These are phyloP conservation scores for Astyanax mexicanus DNA, from an alignment of 2,797 vertebrate genomes.

Conservation along the genomic window DNA sequence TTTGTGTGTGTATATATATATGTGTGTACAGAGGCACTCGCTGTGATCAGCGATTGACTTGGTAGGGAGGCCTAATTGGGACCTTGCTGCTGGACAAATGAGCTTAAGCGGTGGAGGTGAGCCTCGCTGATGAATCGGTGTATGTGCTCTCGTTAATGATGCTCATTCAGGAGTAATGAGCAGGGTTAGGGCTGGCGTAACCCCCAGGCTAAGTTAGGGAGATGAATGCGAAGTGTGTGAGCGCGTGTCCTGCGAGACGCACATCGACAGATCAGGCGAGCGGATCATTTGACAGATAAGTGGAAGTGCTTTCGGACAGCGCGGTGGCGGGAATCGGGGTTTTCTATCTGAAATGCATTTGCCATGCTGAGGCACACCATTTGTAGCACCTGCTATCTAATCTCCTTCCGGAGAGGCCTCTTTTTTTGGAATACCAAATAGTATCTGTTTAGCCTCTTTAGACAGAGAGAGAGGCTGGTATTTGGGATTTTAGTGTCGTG, in stretches of 20 bases:
- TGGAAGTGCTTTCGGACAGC: slow-evolving; percentile 36
- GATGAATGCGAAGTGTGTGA: slow-evolving; percentile 61
- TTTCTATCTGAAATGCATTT: slow-evolving; percentile 50
- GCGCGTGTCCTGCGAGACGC: slow-evolving; percentile 25
- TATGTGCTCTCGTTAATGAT: slow-evolving; percentile 71
- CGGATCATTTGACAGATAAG: slow-evolving; percentile 48
- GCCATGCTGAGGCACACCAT: slow-evolving; percentile 16
- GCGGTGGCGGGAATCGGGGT: slow-evolving; percentile 41
- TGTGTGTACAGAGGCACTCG: slow-evolving; percentile 62
- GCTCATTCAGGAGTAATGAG: slow-evolving; percentile 76
- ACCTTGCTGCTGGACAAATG: slow-evolving; percentile 57
- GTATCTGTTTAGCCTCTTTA: slow-evolving; percentile 49
- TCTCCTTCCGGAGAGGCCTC: slow-evolving; percentile 33
- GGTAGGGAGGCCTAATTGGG: slow-evolving; percentile 70
- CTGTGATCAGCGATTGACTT: slow-evolving; percentile 64
- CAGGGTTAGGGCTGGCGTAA: slow-evolving; percentile 71
- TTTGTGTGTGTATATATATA: slow-evolving; percentile 39
- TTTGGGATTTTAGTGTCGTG: slow-evolving; percentile 8
- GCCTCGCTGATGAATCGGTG: slow-evolving; percentile 60
- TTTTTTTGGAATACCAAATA: slow-evolving; percentile 42
- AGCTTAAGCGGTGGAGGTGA: slow-evolving; percentile 58
- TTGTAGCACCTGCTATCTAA: slow-evolving; percentile 38
- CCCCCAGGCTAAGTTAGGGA: slow-evolving; percentile 67
- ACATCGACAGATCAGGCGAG: slow-evolving; percentile 29
- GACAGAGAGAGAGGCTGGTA: slow-evolving; percentile 5